Conservation (phyloP, 1,140 invertebrate genomes). For the Papilio dardanus region DNA sequence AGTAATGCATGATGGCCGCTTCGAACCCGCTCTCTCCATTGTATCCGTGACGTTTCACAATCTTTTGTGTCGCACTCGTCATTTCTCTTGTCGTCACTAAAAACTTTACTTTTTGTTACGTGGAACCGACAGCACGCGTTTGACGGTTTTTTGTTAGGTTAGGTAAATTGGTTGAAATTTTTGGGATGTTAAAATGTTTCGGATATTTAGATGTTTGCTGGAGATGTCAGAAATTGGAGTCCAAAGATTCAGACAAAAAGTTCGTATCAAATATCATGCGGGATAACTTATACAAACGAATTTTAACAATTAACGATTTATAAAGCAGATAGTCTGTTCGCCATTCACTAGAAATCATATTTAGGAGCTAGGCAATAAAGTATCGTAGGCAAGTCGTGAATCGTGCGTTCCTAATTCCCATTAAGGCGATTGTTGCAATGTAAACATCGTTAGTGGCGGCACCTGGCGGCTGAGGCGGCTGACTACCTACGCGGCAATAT, state of each 20-base stretch:
- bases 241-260: no score
- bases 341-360: background rate
- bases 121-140: background rate
- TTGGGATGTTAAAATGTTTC: background rate
- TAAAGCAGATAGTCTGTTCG: background rate
- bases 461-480: background rate
- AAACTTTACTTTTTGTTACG: slow-evolving; percentile 51
- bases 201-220: background rate
- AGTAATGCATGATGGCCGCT: slow-evolving; percentile 70
- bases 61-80: slow-evolving; percentile 65
- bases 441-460: slow-evolving; percentile 23
- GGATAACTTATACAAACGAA: no score
- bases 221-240: background rate
- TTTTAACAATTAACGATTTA: background rate
- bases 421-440: slow-evolving; percentile 24
- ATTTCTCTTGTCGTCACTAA: slow-evolving; percentile 49
- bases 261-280: no score
- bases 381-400: background rate
- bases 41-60: slow-evolving; percentile 71
- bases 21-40: slow-evolving; percentile 69
- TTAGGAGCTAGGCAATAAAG: background rate
- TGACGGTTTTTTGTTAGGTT: background rate
- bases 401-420: slow-evolving; percentile 28
- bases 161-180: background rate
- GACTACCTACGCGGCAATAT: slow-evolving; percentile 28